Evolutionary conservation across 2,888 invertebrate genomes (phyloP).

Genomic region (Scaptodrosophila latifasciaeformis): DNA sequence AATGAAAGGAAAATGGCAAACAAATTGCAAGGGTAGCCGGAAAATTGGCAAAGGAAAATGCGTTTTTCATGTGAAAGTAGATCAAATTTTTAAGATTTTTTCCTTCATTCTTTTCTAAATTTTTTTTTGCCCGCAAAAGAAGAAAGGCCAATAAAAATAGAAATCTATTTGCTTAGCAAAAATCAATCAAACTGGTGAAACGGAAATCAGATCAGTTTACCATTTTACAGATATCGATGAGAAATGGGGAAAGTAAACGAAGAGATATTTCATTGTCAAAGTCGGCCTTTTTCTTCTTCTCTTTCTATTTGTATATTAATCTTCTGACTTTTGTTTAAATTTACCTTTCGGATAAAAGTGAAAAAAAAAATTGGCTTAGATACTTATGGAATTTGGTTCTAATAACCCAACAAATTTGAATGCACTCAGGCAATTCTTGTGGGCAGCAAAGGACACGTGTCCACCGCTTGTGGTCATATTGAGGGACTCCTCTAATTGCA

Average conservation of each 20-base stretch:
- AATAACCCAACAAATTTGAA: no score
- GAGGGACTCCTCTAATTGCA: conserved; percentile 29
- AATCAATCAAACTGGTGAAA: conserved; percentile 9
- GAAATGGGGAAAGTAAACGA: conserved; percentile 3
- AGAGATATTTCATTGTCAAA: conserved; percentile 53
- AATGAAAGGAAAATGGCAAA: conserved; percentile 55
- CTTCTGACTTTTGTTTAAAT: conserved; percentile 39
- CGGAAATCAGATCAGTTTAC: conserved; percentile 33
- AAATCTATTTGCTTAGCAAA: conserved; percentile 16
- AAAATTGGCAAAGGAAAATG: conserved; percentile 24
- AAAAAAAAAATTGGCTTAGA: no score
- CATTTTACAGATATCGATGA: not conserved
- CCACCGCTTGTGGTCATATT: conserved; percentile 44
- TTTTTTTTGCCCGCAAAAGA: conserved; percentile 9
- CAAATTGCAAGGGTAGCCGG: conserved; percentile 38
- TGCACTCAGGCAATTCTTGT: not conserved
- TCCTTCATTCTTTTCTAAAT: no score
- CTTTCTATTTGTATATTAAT: no score
- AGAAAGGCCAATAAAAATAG: conserved; percentile 6
- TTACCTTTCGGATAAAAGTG: conserved; percentile 46
- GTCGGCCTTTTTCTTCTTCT: conserved; percentile 23
- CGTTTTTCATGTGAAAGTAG: conserved; percentile 30
- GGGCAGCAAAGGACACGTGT: conserved; percentile 41
- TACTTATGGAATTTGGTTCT: no score
- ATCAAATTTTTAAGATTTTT: conserved; percentile 4